Evolutionary conservation across 2,797 vertebrate genomes (phyloP), one percentile per base, ranked within the genome.

Genomic region (Nannoperca australis): DNA sequence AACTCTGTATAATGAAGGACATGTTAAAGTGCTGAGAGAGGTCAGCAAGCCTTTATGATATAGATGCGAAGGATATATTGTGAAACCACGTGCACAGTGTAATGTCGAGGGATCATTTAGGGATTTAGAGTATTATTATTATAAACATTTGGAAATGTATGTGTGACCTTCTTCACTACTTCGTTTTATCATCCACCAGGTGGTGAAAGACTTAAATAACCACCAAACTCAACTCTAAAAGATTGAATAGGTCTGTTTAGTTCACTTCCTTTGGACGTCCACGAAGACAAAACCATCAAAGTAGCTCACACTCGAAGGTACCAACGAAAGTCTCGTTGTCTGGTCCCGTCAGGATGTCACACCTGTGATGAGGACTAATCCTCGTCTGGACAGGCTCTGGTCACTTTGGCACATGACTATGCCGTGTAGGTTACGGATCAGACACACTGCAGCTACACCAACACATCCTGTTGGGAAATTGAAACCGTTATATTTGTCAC

Each of bases 1-100:
- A 81, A 82, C 42, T 72, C 69, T 34, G 76, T 78, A 81, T 84
- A 89, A 89, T 87, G 75, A 84, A 80, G 82, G 70, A 79, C 78
- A 58, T 34, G 70, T 56, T 38, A 20, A 27, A 55, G 64, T 14
- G 63, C 72, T 83, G 73, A 62, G 69, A 87, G 76, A 70, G 76
- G 81, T 87, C 86, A 84, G 76, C 45, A 51, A 22, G 56, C 12
- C 73, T 74, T 70, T 51, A 55, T 79, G 60, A 63, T 55, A 60
- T 24, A 61, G 38, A 79, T 7, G 59, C 18, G 59, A 51, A 4
- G 34, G 14, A 18, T 60, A 64, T n/a, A 36, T 38, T 30, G 59
- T 22, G 22, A 20, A 20, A 20, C 44, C 53, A 42, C 50, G 10
- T 6, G n/a, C 15, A 55, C 34, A 22, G n/a, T 27, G 38, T 4